phyloP scores from a whole-genome alignment of 2,113 vertebrate species.

The Pterocles orientalis region DNA sequence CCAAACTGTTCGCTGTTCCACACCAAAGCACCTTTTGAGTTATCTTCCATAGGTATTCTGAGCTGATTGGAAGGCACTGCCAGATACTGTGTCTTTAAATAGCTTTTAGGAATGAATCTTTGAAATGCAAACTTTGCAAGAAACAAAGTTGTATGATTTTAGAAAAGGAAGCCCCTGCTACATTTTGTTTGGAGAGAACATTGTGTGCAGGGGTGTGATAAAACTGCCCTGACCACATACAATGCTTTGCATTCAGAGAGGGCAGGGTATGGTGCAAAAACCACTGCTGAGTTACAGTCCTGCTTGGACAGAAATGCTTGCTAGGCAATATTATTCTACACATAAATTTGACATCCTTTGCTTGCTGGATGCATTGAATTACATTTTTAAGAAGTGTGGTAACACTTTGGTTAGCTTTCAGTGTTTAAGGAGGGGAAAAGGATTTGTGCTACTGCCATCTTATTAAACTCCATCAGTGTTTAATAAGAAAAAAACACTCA shows the following conservation, averaged over 20 bases:
- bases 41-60: conserved; percentile 49
- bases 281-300: neutral
- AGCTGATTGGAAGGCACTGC: conserved; percentile 5
- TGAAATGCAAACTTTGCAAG: conserved; percentile 38
- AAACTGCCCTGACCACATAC: neutral
- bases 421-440: neutral
- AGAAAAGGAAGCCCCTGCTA: conserved; percentile 1
- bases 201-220: neutral
- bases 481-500: conserved; percentile 51
- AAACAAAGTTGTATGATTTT: conserved; percentile 2
- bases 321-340: conserved; percentile 31
- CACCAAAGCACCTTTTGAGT: conserved; percentile 63
- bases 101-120: conserved; percentile 28
- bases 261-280: neutral
- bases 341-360: conserved; percentile 38
- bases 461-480: conserved; percentile 43
- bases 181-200: neutral
- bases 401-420: conserved; percentile 44
- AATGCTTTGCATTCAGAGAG: neutral
- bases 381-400: conserved; percentile 18
- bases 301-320: neutral
- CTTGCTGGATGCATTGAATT: conserved; percentile 36
- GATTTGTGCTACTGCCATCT: conserved; percentile 45
- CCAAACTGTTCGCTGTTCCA: conserved; percentile 45
- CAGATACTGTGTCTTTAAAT: conserved; percentile 23